Base-by-base conservation (phyloP, 2,797 vertebrate genomes). In the Falco cherrug region DNA sequence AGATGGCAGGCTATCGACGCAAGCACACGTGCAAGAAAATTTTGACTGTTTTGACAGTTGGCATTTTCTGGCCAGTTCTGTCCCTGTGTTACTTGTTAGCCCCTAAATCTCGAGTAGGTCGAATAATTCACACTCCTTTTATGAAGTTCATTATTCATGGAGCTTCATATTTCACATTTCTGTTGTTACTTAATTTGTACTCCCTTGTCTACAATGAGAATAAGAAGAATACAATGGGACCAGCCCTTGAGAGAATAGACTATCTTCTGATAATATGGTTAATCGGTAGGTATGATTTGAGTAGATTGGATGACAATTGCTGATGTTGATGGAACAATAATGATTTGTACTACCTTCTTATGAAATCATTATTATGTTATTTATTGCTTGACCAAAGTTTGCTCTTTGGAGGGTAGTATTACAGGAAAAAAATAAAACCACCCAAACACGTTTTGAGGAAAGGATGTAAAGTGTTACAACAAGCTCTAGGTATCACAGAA, bases 131-230 rank as follows among this genome's bases (percentile, higher is more conserved):
- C 98, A 99, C 99, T 31, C 99, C 99, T 54, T 99, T 99, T 71
- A 98, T 99, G 98, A 99, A 99, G 97, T 99, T 99, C 97, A 99
- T 99, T 98, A 99, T 99, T 97, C 99, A 99, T 89, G 99, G 99
- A 97, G 99, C 99, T 87, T 99, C 99, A 10, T 99, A 99, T 98
- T 99, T 99, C 97, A 99, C 99, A 6, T 99, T 99, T 97, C 98
- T 99, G 83, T 98, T 99, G 35, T 96, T 99, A 92, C 98, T 99
- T 85, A 99, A 99, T 97, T 98, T 99, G 45, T 99, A 99, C 97
- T 99, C 99, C 21, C 98, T 99, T 95, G 99, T 99, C 91, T 99
- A 99, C 98, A 99, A 99, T 31, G 99, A 99, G 91, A 98, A 97
- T 96, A 99, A 98, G 97, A 99, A 99, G 97, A 99, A 99, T 97